Percentiles rank a stretch among this genome's conserved stretches.
These are phyloP conservation scores for Sarcoramphus papa DNA, from an alignment of 2,797 vertebrate genomes.

Conservation along the genomic window DNA sequence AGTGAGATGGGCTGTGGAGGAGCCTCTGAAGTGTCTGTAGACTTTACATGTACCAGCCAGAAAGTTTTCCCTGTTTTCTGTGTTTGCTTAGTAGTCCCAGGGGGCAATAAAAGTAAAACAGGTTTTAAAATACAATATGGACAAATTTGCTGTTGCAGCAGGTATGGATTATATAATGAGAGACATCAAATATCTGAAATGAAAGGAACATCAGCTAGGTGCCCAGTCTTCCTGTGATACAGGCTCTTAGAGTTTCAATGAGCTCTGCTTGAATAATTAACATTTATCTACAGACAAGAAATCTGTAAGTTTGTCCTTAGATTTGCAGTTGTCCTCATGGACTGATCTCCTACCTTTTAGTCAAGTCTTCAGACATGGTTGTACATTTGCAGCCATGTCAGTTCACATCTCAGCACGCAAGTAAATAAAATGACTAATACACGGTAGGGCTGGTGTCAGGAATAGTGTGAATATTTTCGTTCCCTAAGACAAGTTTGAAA, in stretches of 20 bases:
- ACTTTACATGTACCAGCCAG: not conserved
- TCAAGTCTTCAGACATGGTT: not conserved
- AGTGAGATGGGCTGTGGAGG: conserved; percentile 10
- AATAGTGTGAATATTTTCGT: not conserved
- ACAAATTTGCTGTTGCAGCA: not conserved
- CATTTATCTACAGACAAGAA: not conserved
- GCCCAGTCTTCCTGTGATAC: not conserved
- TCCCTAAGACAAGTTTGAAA: not conserved
- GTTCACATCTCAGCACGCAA: not conserved
- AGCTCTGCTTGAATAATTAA: not conserved
- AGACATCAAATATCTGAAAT: not conserved
- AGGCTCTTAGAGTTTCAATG: not conserved
- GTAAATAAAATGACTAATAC: not conserved
- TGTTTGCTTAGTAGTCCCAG: conserved; percentile 10
- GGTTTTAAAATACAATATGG: not conserved
- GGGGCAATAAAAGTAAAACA: conserved; percentile 4
- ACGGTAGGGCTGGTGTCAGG: not conserved
- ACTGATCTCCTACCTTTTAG: not conserved
- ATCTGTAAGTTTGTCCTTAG: not conserved
- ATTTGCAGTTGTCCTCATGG: not conserved
- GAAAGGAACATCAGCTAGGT: not conserved
- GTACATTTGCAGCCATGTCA: not conserved
- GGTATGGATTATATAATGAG: not conserved
- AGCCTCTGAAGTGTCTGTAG: conserved; percentile 6
- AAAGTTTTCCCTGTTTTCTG: not conserved